Percentiles rank a stretch among this genome's conserved stretches.
phyloP scores from a whole-genome alignment of 2,888 invertebrate genomes.

The Mayetiola destructor region DNA sequence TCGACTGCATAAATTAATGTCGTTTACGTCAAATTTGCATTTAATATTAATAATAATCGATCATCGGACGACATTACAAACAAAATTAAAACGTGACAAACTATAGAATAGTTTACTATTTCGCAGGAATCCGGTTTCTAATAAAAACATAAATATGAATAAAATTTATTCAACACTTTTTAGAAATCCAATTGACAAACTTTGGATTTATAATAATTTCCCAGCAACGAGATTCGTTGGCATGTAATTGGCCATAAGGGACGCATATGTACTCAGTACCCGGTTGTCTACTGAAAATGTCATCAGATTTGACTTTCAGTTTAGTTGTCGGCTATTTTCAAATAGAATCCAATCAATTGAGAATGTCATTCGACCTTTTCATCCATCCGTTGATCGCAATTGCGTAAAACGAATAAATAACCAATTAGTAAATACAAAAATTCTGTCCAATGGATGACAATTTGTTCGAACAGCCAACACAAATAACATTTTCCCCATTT shows the following conservation, averaged over 20 bases:
- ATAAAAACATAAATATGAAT: conserved; percentile 2
- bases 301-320: too few species aligned
- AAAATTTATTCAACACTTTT: neutral
- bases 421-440: neutral
- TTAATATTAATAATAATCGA: neutral
- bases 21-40: neutral
- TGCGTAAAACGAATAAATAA: neutral
- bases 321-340: too few species aligned
- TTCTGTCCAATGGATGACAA: neutral
- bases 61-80: neutral
- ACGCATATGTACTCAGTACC: too few species aligned
- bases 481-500: neutral
- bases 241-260: too few species aligned
- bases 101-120: too few species aligned
- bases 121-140: neutral
- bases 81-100: neutral
- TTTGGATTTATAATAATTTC: neutral
- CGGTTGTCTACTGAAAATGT: too few species aligned
- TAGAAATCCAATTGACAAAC: neutral
- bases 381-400: neutral
- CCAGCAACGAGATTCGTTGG: too few species aligned
- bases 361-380: too few species aligned
- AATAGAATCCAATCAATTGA: too few species aligned
- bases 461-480: neutral
- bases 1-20: neutral